Base-by-base conservation (phyloP, 2,888 invertebrate genomes). In the Willowsia nigromaculata region DNA sequence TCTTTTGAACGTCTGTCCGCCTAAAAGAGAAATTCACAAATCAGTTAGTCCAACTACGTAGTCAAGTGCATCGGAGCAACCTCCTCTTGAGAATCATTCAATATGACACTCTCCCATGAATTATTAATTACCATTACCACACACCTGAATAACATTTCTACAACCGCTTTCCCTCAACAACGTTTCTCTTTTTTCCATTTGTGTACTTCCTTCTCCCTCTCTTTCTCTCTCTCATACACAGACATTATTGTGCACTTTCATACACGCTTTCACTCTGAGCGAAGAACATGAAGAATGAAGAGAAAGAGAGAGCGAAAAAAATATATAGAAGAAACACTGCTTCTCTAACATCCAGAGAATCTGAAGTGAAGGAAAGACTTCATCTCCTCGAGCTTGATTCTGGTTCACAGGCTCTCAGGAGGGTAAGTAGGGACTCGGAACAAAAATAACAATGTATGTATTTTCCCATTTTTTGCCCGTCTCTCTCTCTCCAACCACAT, bases 21-120 rank as follows among this genome's bases (percentile, higher is more conserved):
- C 74, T 68, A 47, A 56, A 15, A 15, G 81, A 81, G 59, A 62
- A 85, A 78, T 43, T 85, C 65, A 62, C 85, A 85, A 85, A 78
- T 81, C 68, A 84, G 85, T 80, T 68, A 68, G 65, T 56, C 27
- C 53, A 50, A 74, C 59, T 59, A 62, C 47, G 37, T 71, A 89
- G 71, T 85, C 71, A 85, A 89, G 85, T 89, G 89, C 71, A 85
- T 53, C 81, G 78, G 47, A 85, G 88, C 43, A 47, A 59, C 59
- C 18, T 88, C 89, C 84, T 59, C 85, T 74, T 80, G 71, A 71
- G 80, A 89, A 85, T 85, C 84, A 81, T 81, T 89, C 85, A 80
- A 85, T 89, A 84, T 90, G 90, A 90, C 91, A 90, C 74, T 81
- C 85, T 85, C 76, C 81, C 90, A 90, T 90, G 91, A 91, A 91